A percentile compares a stretch with the other conserved stretches of the same genome.
Conservation (phyloP, 1,140 invertebrate species). For the Ectropis grisescens region DNA sequence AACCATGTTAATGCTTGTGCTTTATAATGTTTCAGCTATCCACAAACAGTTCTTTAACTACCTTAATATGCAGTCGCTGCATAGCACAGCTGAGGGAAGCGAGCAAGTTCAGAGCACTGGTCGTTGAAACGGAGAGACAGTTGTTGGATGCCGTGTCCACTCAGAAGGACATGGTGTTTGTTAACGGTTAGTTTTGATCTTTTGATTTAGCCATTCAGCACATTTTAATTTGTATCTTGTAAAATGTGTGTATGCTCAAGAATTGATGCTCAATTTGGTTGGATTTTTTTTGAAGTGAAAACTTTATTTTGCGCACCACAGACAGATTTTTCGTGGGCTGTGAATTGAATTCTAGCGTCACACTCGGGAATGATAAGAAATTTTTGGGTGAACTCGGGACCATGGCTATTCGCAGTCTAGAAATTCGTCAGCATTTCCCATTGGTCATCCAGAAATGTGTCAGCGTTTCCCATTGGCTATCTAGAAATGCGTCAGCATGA, state of each 20-base stretch:
- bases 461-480: too few species aligned
- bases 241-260: neutral
- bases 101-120: slow-evolving; percentile 27
- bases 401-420: too few species aligned
- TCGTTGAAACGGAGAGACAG: slow-evolving; percentile 28
- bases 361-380: too few species aligned
- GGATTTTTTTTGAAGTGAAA: too few species aligned
- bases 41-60: slow-evolving; percentile 24
- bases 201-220: neutral
- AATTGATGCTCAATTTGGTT: neutral
- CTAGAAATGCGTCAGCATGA: too few species aligned
- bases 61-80: slow-evolving; percentile 36
- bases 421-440: too few species aligned
- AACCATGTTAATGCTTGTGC: too few species aligned
- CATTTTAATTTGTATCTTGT: neutral
- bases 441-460: too few species aligned
- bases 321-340: too few species aligned
- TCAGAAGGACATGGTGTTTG: slow-evolving; percentile 35
- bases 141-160: slow-evolving; percentile 17
- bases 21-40: slow-evolving; percentile 30
- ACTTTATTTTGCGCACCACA: too few species aligned
- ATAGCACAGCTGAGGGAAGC: slow-evolving; percentile 31
- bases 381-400: too few species aligned
- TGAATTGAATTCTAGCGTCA: too few species aligned
- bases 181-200: slow-evolving; percentile 31